Conservation (phyloP, 1,140 invertebrate genomes). For the Trichonephila inaurata region DNA sequence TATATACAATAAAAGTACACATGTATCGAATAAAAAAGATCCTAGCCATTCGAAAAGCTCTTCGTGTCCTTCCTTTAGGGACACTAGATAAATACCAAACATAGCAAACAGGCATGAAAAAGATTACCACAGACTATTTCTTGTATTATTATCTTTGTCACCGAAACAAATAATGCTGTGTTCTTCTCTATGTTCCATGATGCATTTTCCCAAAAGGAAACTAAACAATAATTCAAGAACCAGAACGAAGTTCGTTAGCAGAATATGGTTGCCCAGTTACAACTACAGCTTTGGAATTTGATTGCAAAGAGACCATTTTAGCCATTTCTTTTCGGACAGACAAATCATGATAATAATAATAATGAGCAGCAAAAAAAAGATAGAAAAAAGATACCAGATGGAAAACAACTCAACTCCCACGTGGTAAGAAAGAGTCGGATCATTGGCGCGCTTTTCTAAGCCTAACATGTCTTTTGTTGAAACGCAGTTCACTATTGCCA, state of each 20-base stretch:
- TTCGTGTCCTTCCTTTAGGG: background rate
- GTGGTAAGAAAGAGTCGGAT: conserved; percentile 59
- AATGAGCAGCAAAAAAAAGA: background rate
- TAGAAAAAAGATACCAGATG: background rate
- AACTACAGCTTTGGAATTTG: background rate
- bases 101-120: background rate
- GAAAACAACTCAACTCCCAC: conserved; percentile 63
- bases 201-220: conserved; percentile 38
- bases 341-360: background rate
- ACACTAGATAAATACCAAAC: background rate
- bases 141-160: conserved; percentile 1
- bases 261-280: background rate
- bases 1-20: background rate
- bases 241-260: conserved; percentile 25
- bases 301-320: conserved; percentile 35
- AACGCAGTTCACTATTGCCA: conserved; percentile 51
- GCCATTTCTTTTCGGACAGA: background rate
- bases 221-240: conserved; percentile 12
- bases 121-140: background rate
- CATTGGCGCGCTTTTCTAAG: conserved; percentile 62
- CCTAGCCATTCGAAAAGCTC: background rate
- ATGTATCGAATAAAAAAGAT: background rate
- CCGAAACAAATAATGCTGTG: conserved; percentile 19
- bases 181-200: background rate
- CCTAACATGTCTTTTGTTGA: conserved; percentile 70